Conservation (phyloP, 1,140 invertebrate genomes). For the Apolygus lucorum region DNA sequence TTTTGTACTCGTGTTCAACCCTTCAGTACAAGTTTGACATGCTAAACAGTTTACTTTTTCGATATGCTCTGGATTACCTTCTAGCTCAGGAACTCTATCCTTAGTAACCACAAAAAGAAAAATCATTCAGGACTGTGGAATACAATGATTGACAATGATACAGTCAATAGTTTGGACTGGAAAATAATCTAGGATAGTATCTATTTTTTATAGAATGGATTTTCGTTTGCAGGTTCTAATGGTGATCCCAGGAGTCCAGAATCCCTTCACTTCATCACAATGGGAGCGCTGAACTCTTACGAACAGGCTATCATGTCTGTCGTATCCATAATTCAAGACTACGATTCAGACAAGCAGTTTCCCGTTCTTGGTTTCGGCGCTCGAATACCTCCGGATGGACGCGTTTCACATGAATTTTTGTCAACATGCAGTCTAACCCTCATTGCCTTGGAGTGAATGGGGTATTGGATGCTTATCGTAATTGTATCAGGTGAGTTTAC, state of each 20-base stretch:
- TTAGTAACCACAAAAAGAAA: no score
- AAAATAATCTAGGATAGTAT: no score
- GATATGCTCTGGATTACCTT: no score
- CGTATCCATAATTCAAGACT: constrained; percentile 57
- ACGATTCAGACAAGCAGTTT: constrained; percentile 48
- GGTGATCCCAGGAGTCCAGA: constrained; percentile 46
- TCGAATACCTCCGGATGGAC: constrained; percentile 44
- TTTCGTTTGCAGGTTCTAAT: constrained; percentile 48
- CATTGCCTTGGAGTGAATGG: constrained; percentile 45
- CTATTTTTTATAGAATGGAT: background rate
- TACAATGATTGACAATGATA: no score
- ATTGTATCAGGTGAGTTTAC: constrained; percentile 37
- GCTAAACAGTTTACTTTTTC: no score
- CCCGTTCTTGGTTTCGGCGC: constrained; percentile 51
- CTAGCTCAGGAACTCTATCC: no score
- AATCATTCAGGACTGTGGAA: no score
- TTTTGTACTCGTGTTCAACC: no score
- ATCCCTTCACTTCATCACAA: constrained; percentile 49
- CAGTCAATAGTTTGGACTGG: no score
- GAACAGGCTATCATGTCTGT: constrained; percentile 50
- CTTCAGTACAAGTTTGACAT: no score
- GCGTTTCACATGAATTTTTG: constrained; percentile 50
- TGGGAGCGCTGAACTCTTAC: constrained; percentile 46
- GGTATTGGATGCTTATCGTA: constrained; percentile 39
- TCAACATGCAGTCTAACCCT: constrained; percentile 51